Evolutionary conservation across 2,113 vertebrate species (phyloP).

Genomic region (Verasper variegatus): DNA sequence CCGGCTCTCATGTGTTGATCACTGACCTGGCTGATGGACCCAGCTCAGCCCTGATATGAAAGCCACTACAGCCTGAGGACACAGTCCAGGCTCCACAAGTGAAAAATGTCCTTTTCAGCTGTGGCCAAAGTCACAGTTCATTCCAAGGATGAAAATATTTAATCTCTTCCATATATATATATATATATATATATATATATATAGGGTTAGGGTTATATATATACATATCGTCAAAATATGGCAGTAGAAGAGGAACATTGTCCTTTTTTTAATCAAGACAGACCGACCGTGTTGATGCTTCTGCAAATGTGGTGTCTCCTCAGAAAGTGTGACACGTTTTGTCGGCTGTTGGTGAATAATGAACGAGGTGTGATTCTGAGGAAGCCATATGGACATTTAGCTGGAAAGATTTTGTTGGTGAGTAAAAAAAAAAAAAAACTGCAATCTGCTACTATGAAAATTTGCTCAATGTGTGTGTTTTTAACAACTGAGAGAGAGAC

Average conservation of each 20-base stretch:
- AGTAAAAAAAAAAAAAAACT: slow-evolving; percentile 42
- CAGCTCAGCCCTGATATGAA: slow-evolving; percentile 11
- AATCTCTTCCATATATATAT: too few relatives aligned
- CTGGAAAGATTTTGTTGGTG: slow-evolving; percentile 46
- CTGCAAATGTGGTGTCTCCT: slow-evolving; percentile 38
- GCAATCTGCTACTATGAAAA: slow-evolving; percentile 63
- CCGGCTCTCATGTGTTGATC: slow-evolving; percentile 1
- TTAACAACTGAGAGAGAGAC: slow-evolving; percentile 52
- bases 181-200: too few relatives aligned
- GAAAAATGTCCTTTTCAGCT: slow-evolving; percentile 14
- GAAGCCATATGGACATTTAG: slow-evolving; percentile 58
- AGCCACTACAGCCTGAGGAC: slow-evolving; percentile 15
- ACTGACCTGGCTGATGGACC: not conserved
- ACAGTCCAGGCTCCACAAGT: slow-evolving; percentile 1
- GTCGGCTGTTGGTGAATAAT: slow-evolving; percentile 53
- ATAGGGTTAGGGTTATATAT: too few relatives aligned
- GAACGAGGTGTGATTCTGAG: slow-evolving; percentile 40
- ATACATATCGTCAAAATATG: not conserved
- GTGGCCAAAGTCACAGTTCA: not conserved
- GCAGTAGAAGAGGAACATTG: slow-evolving; percentile 6
- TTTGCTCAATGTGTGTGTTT: slow-evolving; percentile 23
- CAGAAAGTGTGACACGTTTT: slow-evolving; percentile 25
- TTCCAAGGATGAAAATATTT: slow-evolving; percentile 6
- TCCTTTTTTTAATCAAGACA: slow-evolving; percentile 25
- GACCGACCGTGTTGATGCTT: slow-evolving; percentile 11